Evolutionary conservation across 2,888 invertebrate species (phyloP), one percentile per base, ranked within the genome.

Genomic region (Shargacucullia verbasci): DNA sequence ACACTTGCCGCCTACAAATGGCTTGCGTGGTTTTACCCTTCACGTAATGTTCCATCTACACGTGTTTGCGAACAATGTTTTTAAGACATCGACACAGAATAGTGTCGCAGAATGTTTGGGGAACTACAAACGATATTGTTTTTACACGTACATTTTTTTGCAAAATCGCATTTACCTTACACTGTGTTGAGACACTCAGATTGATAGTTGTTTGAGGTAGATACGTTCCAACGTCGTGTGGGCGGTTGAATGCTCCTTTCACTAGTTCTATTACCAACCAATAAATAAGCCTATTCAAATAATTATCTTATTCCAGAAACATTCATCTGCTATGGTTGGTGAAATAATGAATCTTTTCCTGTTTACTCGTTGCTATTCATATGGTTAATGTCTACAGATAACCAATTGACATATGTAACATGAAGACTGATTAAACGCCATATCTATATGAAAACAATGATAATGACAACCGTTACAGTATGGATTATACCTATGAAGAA

Each of bases 1-100:
- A 90, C 89, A 90, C 89, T 87, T 80, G 82, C 79, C 83, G 90
- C 83, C 81, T 87, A 89, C 90, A 86, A 88, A 89, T 86, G 85
- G 82, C 79, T 79, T 71, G 80, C 74, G 79, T 84, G 82, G 81
- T 83, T 80, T 79, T 79, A 75, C 80, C 81, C 80, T 79, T 64
- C 72, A 64, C 77, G 64, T 74, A 77, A 77, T 72, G 73, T 64
- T 59, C 54, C 52, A 71, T 71, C 47, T 43, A 75, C 70, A 76
- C 79, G 73, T 74, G 78, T 77, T 76, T 71, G 68, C 59, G 66
- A 72, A 66, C 67, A 75, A 78, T 80, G 67, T 76, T 80, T 70
- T 70, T 63, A 69, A 72, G 72, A 79, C 77, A 72, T 60, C 73
- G 52, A 60, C 62, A 40, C 58, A 63, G 48, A 54, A 54, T 54